These are phyloP conservation scores for Nemotelus nigrinus DNA, from an alignment of 2,888 invertebrate species.

Conservation along the genomic window DNA sequence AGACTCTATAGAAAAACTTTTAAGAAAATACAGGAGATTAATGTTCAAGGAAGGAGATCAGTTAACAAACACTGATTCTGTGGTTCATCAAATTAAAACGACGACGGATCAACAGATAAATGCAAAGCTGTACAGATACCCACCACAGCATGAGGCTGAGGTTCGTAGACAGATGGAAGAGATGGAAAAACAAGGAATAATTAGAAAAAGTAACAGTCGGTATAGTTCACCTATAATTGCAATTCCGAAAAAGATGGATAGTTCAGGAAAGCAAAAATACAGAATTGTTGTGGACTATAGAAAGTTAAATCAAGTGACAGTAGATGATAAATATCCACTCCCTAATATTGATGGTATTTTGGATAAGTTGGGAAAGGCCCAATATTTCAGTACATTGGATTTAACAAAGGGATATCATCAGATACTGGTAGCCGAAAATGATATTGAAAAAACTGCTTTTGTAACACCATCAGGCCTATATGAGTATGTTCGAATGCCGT, in stretches of 20 bases:
- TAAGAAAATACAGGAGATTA: conserved; percentile 47
- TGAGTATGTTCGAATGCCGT: conserved; percentile 47
- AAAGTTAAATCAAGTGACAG: conserved; percentile 48
- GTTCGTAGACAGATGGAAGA: too few relatives aligned
- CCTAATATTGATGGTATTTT: conserved; percentile 49
- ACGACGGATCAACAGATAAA: conserved; percentile 48
- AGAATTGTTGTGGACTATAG: conserved; percentile 50
- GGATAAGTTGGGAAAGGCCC: conserved; percentile 47
- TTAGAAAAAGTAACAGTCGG: conserved; percentile 25
- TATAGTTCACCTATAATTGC: conserved; percentile 46
- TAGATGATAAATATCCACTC: conserved; percentile 48
- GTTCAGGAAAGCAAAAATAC: conserved; percentile 48
- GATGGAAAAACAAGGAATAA: too few relatives aligned
- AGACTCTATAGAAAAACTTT: conserved; percentile 28
- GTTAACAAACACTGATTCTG: conserved; percentile 2
- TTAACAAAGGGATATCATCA: conserved; percentile 48
- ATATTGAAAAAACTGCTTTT: conserved; percentile 50
- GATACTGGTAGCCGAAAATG: conserved; percentile 45
- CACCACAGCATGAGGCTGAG: conserved; percentile 42
- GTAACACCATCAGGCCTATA: conserved; percentile 44
- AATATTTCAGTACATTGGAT: conserved; percentile 49
- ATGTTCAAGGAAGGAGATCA: conserved; percentile 49
- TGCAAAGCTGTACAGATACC: conserved; percentile 45
- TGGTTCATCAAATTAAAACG: conserved; percentile 28
- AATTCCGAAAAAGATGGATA: conserved; percentile 49